Evolutionary conservation across 2,888 invertebrate genomes (phyloP), one percentile per base, ranked within the genome.

Genomic region (Cephus sareptanus): DNA sequence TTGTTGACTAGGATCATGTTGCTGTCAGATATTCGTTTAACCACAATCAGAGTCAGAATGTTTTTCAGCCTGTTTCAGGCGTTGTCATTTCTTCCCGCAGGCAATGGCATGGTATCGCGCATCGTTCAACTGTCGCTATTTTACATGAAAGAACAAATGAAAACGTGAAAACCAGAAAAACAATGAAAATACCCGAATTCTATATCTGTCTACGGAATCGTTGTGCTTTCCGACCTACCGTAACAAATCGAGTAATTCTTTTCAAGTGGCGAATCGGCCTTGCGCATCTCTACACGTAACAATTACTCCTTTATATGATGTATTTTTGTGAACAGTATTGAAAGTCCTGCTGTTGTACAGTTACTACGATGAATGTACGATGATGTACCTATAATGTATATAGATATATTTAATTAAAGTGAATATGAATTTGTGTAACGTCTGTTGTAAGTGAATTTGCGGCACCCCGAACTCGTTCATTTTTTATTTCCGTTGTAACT

Each of bases 321-420:
- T 91, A 91, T 91, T 91, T 91, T 90, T 90, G 90, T 90, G 90
- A 90, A 88, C 90, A 90, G 90, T 90, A 90, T 90, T 90, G 87
- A 86, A 88, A 89, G 87, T 88, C 87, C 89, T 89, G 85, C 88
- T 88, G 87, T 86, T 90, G 90, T 90, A 90, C 90, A 90, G 89
- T 90, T 87, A 88, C 82, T 87, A 84, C 81, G 87, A 86, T 90
- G 83, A 88, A 89, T 90, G 87, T 89, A 90, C 89, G 89, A 90
- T 88, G 87, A 87, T 89, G 90, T 90, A 90, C 88, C 88, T 90
- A 91, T 88, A 90, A 89, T 90, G 90, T 91, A 91, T 87, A 90
- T 90, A 90, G 87, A 90, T 90, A 90, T 91, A 91, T 91, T 90
- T 90, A 87, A 90, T 90, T 90, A 90, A 91, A 90, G 87, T 89